Evolutionary conservation across 2,888 invertebrate genomes (phyloP).

Genomic region (Eudasyphora cyanicolor): DNA sequence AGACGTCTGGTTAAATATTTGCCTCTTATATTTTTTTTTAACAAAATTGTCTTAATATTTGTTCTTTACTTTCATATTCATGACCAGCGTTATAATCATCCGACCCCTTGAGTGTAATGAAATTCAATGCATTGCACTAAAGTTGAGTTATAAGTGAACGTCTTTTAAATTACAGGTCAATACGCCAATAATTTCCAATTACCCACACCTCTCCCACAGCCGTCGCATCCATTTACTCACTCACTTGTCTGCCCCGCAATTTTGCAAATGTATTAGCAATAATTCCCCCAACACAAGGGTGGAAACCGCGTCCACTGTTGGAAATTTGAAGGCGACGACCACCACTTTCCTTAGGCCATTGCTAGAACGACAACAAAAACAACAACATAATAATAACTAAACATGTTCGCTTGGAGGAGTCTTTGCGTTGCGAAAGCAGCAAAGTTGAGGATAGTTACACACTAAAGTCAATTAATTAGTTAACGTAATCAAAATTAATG

Average conservation of each 20-base stretch:
- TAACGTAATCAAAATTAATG: constrained; percentile 69
- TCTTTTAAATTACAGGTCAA: constrained; percentile 66
- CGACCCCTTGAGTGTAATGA: too few relatives aligned
- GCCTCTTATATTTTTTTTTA: too few relatives aligned
- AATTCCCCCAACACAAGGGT: background rate
- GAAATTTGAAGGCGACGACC: background rate
- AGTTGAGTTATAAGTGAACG: constrained; percentile 58
- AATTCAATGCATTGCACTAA: too few relatives aligned
- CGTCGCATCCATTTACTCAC: background rate
- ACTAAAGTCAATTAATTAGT: constrained; percentile 68
- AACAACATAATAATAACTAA: background rate
- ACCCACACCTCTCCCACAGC: constrained; percentile 45
- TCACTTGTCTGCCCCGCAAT: background rate
- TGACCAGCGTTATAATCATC: too few relatives aligned
- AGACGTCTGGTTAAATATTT: too few relatives aligned
- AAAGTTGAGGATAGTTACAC: constrained; percentile 7
- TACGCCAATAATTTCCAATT: constrained; percentile 67
- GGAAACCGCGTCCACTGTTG: background rate
- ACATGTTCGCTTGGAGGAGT: background rate
- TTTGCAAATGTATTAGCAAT: background rate
- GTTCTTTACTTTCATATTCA: too few relatives aligned
- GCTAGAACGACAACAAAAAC: too few relatives aligned
- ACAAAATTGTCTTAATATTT: too few relatives aligned
- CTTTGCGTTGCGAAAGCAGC: background rate
- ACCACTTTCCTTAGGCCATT: background rate